Conservation (phyloP, 2,888 invertebrate species). For the Rhagonycha lutea region DNA sequence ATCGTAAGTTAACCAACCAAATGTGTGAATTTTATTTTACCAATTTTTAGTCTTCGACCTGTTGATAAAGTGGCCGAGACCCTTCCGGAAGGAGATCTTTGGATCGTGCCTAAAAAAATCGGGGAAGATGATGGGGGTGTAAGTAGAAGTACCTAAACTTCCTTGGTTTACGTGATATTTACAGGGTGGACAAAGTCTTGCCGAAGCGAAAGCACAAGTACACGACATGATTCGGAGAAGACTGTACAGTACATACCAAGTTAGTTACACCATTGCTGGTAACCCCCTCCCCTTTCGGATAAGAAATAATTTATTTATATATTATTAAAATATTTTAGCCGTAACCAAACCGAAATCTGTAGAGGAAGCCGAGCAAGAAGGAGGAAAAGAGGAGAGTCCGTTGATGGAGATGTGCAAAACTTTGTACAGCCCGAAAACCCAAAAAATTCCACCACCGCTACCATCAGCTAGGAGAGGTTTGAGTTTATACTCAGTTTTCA, state of each 20-base stretch:
- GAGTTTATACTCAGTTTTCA: neutral
- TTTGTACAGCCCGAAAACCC: slow-evolving; percentile 17
- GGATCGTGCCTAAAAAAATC: slow-evolving; percentile 14
- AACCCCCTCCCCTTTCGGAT: neutral
- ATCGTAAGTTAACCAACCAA: slow-evolving; percentile 17
- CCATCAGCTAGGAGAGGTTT: slow-evolving; percentile 28
- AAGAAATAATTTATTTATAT: neutral
- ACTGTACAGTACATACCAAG: slow-evolving; percentile 25
- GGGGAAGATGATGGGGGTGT: slow-evolving; percentile 17
- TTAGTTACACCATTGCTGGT: slow-evolving; percentile 24
- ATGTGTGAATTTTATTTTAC: neutral
- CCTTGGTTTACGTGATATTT: neutral
- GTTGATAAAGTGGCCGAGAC: slow-evolving; percentile 15
- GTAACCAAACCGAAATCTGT: neutral
- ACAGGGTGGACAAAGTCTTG: slow-evolving; percentile 8
- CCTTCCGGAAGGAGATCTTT: slow-evolving; percentile 26
- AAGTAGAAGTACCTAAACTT: neutral
- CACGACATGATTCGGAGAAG: slow-evolving; percentile 23
- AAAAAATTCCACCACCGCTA: slow-evolving; percentile 29
- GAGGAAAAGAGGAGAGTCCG: neutral
- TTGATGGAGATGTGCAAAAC: slow-evolving; percentile 5
- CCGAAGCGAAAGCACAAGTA: slow-evolving; percentile 10
- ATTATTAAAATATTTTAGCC: neutral
- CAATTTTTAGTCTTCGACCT: slow-evolving; percentile 11
- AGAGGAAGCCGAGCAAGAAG: neutral